phyloP scores from a whole-genome alignment of 2,113 vertebrate genomes.

The Protobothrops flavoviridis region DNA sequence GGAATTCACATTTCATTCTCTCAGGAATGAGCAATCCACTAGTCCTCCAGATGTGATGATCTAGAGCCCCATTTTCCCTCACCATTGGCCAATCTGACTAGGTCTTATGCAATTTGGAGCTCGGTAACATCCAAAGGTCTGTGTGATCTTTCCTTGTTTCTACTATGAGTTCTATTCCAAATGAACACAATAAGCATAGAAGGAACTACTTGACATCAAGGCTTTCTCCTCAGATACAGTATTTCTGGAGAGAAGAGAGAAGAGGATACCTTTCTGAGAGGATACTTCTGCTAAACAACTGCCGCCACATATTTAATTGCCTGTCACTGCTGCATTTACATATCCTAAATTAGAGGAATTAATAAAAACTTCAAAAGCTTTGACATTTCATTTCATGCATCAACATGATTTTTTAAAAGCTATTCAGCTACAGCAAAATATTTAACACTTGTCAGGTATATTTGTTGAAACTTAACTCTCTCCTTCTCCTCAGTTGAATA shows the following conservation, averaged over 20 bases:
- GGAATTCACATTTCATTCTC: not conserved
- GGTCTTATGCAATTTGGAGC: not conserved
- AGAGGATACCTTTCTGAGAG: not conserved
- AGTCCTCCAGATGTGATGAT: not conserved
- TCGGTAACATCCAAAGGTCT: not conserved
- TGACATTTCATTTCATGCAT: constrained; percentile 16
- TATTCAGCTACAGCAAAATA: constrained; percentile 4
- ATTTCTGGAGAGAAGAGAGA: not conserved
- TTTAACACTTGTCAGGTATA: constrained; percentile 7
- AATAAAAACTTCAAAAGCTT: constrained; percentile 10
- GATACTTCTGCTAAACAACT: not conserved
- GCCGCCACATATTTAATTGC: not conserved
- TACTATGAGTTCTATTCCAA: not conserved
- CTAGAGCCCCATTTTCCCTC: not conserved
- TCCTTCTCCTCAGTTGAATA: not conserved
- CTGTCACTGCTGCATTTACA: constrained; percentile 1
- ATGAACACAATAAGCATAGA: not conserved
- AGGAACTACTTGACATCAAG: not conserved
- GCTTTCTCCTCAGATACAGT: not conserved
- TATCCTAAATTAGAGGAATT: constrained; percentile 10
- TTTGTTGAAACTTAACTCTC: not conserved
- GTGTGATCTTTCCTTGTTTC: not conserved
- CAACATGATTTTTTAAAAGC: constrained; percentile 2
- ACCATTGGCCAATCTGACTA: not conserved
- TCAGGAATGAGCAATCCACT: not conserved